Evolutionary conservation across 2,797 vertebrate species (phyloP), one percentile per base, ranked within the genome.

Genomic region (Rhabdophis nuchalis): DNA sequence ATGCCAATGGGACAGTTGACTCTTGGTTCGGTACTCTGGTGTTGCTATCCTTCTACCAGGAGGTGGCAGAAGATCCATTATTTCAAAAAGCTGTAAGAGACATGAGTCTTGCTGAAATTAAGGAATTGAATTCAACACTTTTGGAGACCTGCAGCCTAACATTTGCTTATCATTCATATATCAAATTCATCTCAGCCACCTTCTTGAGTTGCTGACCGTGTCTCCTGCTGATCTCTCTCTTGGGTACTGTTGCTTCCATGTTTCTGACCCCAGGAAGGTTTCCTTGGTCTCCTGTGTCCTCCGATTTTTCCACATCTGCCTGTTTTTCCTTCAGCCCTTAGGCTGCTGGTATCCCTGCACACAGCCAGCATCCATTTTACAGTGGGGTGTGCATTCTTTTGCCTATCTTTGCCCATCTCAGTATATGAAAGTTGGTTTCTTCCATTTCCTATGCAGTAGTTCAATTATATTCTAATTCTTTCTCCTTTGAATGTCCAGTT

Each of bases 41-140:
- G 11, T 25, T 27, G 54, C 25, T 4, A 12, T 12, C 25, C 50
- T 85, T 1, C 18, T 46, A 14, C 86, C 85, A 46, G 50, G 18
- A 91, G 89, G n/a, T 46, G 89, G 86, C 68, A 90, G 86, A 86
- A 88, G 86, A 92, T 25, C 92, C 86, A 54, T 14, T 5, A 82
- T 57, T 88, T 88, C 2, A 2, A 6, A 82, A 82, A 12, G 4
- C 72, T 12, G 36, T 25, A 82, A 82, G 41, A 82, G 46, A 25
- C 16, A 41, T 2, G 36, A 46, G 36, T 82, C 72, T 46, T 46
- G 72, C 20, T 46, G 10, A 82, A 82, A 82, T 46, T 12, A 46
- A 82, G 36, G 36, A 60, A 68, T 10, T 82, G 1, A 1, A 18
- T 58, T 90, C 29, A 77, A 23, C 14, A 36, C 16, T 5, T 6